Percentiles rank a stretch among this genome's conserved stretches.
Conservation (phyloP, 2,113 vertebrate genomes). For the Heloderma charlesbogerti region DNA sequence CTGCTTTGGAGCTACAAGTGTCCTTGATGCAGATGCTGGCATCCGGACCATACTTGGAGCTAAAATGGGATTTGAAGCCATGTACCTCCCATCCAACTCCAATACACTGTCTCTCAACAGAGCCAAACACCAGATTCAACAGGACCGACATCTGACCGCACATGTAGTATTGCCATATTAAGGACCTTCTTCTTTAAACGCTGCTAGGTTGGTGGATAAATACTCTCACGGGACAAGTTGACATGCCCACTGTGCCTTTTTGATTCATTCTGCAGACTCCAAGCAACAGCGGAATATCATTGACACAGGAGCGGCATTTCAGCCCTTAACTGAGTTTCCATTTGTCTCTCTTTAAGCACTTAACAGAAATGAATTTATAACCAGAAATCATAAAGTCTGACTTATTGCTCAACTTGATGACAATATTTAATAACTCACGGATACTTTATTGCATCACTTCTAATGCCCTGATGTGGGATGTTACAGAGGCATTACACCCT, state of each 20-base stretch:
- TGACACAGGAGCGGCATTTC: constrained; percentile 52
- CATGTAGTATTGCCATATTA: too few relatives aligned
- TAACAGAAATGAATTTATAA: constrained; percentile 75
- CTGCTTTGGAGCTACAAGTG: too few relatives aligned
- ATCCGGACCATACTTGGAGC: too few relatives aligned
- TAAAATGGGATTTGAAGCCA: too few relatives aligned
- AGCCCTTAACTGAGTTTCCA: constrained; percentile 61
- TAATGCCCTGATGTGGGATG: constrained; percentile 72
- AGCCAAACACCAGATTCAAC: too few relatives aligned
- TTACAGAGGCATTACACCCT: constrained; percentile 63
- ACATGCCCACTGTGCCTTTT: not conserved
- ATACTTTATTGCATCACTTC: constrained; percentile 73
- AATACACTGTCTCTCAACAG: too few relatives aligned
- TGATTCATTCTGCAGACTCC: constrained; percentile 39
- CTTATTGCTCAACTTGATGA: constrained; percentile 77
- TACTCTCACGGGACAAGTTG: not conserved
- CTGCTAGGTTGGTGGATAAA: not conserved
- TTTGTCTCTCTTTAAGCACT: constrained; percentile 76
- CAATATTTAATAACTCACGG: constrained; percentile 75
- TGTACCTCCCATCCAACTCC: too few relatives aligned
- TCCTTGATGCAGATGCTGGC: too few relatives aligned
- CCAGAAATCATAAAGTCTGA: constrained; percentile 77
- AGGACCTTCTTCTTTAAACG: too few relatives aligned
- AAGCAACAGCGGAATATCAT: constrained; percentile 58
- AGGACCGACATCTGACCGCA: too few relatives aligned